phyloP scores from a whole-genome alignment of 2,888 invertebrate species.

The Agonopterix subpropinquella region DNA sequence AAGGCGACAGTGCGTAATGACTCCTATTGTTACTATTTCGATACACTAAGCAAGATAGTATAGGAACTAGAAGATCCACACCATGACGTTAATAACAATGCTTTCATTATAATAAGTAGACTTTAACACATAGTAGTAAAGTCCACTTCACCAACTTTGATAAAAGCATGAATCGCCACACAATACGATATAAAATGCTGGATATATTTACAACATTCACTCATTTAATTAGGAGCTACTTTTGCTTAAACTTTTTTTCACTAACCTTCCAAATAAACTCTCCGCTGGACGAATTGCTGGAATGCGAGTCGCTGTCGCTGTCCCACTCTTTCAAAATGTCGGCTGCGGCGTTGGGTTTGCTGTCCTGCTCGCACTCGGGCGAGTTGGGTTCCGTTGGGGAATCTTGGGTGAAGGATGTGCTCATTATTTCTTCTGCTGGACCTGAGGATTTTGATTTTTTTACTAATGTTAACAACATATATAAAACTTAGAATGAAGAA shows the following conservation, averaged over 20 bases:
- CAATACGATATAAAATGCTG: neutral
- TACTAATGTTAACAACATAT: too few species aligned
- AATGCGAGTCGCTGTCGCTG: conserved; percentile 77
- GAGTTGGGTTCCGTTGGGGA: conserved; percentile 61
- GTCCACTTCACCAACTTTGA: too few species aligned
- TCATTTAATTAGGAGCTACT: neutral
- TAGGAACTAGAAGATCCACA: neutral
- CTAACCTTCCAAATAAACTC: conserved; percentile 88
- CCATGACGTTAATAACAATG: neutral
- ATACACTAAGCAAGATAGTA: conserved; percentile 1
- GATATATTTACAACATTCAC: neutral
- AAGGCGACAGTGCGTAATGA: neutral
- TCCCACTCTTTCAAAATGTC: conserved; percentile 80
- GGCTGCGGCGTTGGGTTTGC: conserved; percentile 48
- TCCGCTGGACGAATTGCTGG: conserved; percentile 83
- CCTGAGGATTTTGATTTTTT: conserved; percentile 25
- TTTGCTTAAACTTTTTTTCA: conserved; percentile 1
- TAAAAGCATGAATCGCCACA: too few species aligned
- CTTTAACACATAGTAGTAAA: too few species aligned
- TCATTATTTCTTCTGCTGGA: conserved; percentile 64
- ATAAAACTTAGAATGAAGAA: too few species aligned
- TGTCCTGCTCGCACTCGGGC: conserved; percentile 47
- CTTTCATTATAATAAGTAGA: neutral
- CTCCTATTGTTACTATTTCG: conserved; percentile 1
- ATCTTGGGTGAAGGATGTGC: conserved; percentile 64